Evolutionary conservation across 2,113 vertebrate genomes (phyloP).

Genomic region (Phrynosoma blainvillii): DNA sequence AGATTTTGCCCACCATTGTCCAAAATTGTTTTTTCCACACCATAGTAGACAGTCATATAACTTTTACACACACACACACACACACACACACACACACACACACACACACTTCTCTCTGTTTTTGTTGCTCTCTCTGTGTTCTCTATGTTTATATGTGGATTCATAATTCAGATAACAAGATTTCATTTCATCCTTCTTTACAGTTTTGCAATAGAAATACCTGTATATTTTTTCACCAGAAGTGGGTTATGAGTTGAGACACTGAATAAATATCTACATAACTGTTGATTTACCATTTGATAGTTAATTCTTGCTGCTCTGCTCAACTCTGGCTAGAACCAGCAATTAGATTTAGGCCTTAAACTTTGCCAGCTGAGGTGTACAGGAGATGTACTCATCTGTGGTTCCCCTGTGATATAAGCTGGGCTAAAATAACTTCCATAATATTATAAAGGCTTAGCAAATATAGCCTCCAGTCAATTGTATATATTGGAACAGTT

Average conservation of each 20-base stretch:
- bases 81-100: too few species aligned
- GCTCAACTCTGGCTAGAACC: too few species aligned
- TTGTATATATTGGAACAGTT: not conserved
- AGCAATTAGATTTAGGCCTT: not conserved
- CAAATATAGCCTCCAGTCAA: not conserved
- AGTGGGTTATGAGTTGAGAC: not conserved
- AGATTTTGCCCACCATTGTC: not conserved
- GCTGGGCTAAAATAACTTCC: constrained; percentile 23
- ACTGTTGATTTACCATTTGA: too few species aligned
- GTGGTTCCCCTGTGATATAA: not conserved
- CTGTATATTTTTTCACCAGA: not conserved
- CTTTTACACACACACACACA: too few species aligned
- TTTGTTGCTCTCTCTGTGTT: not conserved
- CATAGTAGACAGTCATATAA: not conserved
- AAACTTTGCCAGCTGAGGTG: constrained; percentile 34
- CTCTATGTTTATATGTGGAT: not conserved
- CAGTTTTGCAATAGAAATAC: not conserved
- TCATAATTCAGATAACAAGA: not conserved
- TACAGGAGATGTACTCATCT: not conserved
- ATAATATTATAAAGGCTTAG: not conserved
- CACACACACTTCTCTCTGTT: too few species aligned
- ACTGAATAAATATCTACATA: too few species aligned
- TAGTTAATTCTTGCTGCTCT: too few species aligned
- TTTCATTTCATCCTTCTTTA: not conserved
- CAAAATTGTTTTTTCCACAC: not conserved